Evolutionary conservation across 2,888 invertebrate genomes (phyloP).

Genomic region (Tryphoninae sp.): DNA sequence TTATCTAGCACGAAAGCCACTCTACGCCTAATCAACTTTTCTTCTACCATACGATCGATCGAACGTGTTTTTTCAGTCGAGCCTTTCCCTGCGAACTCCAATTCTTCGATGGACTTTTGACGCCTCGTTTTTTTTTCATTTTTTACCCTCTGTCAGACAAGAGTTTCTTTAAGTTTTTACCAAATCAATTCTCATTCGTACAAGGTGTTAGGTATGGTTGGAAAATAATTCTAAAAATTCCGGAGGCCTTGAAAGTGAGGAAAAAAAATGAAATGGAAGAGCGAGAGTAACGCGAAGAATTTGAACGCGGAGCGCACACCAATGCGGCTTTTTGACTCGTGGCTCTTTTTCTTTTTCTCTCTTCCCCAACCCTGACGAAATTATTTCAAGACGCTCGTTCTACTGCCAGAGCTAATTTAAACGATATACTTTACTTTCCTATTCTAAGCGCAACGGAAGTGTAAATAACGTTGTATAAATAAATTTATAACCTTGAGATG

Average conservation of each 20-base stretch:
- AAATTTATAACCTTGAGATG: constrained; percentile 25
- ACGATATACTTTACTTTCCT: constrained; percentile 32
- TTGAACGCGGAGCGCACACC: background rate
- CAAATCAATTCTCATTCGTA: background rate
- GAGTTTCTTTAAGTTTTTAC: background rate
- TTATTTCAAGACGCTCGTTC: constrained; percentile 46
- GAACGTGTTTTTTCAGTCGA: constrained; percentile 32
- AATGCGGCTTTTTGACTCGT: background rate
- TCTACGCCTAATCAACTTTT: constrained; percentile 52
- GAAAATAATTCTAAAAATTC: background rate
- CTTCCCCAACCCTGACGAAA: constrained; percentile 15
- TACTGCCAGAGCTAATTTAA: constrained; percentile 47
- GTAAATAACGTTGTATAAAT: constrained; percentile 17
- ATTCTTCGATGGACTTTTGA: background rate
- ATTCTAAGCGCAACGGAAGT: constrained; percentile 4
- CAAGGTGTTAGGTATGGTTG: background rate
- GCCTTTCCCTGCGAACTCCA: constrained; percentile 3
- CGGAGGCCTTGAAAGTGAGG: constrained; percentile 3
- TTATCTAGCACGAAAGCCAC: constrained; percentile 58
- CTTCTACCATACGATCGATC: constrained; percentile 51
- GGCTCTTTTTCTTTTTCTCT: background rate
- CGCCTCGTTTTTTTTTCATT: constrained; percentile 1
- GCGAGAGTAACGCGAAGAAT: background rate
- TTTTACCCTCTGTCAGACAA: background rate
- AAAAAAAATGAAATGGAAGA: constrained; percentile 15